Percentiles rank a stretch among this genome's conserved stretches.
Evolutionary conservation across 2,888 invertebrate genomes (phyloP).

Genomic region (Pachliopta kotzebuea): DNA sequence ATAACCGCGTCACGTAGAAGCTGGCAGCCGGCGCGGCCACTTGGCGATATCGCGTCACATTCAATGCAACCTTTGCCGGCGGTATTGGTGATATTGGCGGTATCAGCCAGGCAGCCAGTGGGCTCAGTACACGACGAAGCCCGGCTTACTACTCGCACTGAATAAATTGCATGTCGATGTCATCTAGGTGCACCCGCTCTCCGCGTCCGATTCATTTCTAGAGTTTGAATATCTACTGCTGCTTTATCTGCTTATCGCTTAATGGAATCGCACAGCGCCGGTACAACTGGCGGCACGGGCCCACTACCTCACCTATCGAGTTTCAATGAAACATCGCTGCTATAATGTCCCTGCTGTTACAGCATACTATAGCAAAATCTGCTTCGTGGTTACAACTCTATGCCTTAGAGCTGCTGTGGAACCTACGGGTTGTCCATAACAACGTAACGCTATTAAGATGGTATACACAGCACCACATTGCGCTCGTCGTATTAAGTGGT

Average conservation of each 20-base stretch:
- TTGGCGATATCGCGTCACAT: constrained; percentile 8
- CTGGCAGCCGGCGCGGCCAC: constrained; percentile 19
- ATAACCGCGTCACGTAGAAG: constrained; percentile 13
- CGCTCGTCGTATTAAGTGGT: no score
- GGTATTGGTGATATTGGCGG: no score
- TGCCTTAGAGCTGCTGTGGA: no score
- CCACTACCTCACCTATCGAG: background rate
- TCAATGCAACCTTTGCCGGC: constrained; percentile 12
- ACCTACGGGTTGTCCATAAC: no score
- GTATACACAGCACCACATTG: no score
- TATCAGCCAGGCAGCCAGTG: no score
- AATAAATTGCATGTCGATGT: constrained; percentile 40
- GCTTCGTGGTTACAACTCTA: background rate
- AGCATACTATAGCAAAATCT: background rate
- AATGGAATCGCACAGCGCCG: constrained; percentile 31
- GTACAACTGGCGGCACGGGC: constrained; percentile 9
- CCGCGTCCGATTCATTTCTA: constrained; percentile 29
- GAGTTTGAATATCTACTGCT: constrained; percentile 35
- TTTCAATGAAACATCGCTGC: background rate
- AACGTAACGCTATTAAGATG: no score
- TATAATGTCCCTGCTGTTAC: background rate
- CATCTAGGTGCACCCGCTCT: constrained; percentile 31
- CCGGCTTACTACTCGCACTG: constrained; percentile 25
- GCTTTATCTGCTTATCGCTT: constrained; percentile 35
- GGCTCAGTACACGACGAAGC: background rate